These are phyloP conservation scores for Sycophila texana DNA, from an alignment of 2,888 invertebrate species.

Conservation along the genomic window DNA sequence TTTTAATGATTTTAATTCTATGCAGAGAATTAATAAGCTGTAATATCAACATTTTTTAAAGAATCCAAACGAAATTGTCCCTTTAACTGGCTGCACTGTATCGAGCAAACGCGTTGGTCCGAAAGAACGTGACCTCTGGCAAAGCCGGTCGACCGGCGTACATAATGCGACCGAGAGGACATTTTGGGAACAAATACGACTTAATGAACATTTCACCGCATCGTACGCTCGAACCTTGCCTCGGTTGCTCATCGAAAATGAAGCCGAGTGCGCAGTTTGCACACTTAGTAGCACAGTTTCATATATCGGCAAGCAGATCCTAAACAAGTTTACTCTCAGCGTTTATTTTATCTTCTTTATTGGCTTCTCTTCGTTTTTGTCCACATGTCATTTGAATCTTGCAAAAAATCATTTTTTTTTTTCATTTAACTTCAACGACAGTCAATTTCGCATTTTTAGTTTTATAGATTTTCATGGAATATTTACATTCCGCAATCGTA, in stretches of 20 bases:
- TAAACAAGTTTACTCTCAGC: neutral
- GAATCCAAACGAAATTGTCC: too few species aligned
- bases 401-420: too few species aligned
- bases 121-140: too few species aligned
- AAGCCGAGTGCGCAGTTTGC: neutral
- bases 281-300: neutral
- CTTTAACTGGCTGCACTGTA: too few species aligned
- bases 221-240: neutral
- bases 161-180: neutral
- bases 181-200: conserved; percentile 9
- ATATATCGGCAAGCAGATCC: neutral
- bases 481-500: too few species aligned
- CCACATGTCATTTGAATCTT: neutral
- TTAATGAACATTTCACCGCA: conserved; percentile 2
- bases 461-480: too few species aligned
- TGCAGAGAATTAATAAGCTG: too few species aligned
- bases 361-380: neutral
- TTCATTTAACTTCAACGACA: too few species aligned
- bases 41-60: too few species aligned
- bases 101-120: too few species aligned
- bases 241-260: neutral
- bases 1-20: too few species aligned
- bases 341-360: neutral
- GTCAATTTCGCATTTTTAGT: too few species aligned
- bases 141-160: neutral